phyloP scores from a whole-genome alignment of 2,888 invertebrate genomes.

The Imbricaverruca yamaguchii region DNA sequence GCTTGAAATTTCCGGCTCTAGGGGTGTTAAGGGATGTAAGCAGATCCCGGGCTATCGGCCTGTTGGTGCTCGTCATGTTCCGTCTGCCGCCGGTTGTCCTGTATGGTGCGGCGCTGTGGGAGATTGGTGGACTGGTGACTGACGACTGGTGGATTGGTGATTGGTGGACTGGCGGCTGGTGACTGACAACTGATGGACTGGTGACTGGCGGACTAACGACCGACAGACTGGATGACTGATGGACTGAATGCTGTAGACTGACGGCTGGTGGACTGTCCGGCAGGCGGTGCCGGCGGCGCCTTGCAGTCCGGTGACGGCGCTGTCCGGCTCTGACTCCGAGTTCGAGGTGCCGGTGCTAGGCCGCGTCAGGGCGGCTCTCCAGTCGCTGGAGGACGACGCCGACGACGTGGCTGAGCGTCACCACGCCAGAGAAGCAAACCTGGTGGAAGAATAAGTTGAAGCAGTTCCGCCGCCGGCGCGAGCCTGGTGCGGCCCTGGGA shows the following conservation, averaged over 20 bases:
- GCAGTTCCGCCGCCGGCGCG: not conserved
- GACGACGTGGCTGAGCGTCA: conserved; percentile 6
- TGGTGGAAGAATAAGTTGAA: conserved; percentile 21
- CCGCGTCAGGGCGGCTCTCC: not conserved
- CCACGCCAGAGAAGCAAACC: conserved; percentile 16
- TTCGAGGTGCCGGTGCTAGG: not conserved
- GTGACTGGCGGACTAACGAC: not conserved
- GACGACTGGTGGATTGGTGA: too few species aligned
- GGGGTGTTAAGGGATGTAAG: too few species aligned
- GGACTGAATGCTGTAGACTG: too few species aligned
- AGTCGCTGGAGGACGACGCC: conserved; percentile 13
- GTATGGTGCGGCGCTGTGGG: too few species aligned
- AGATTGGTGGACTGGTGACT: too few species aligned
- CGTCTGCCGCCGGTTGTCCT: too few species aligned
- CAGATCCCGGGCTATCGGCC: too few species aligned
- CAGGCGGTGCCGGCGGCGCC: not conserved
- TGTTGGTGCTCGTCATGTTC: too few species aligned
- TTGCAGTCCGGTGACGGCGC: not conserved
- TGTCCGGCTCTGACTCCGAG: conserved; percentile 12
- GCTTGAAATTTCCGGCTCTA: too few species aligned
- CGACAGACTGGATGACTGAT: too few species aligned
- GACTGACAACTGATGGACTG: too few species aligned
- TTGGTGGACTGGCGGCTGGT: too few species aligned
- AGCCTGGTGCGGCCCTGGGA: conserved; percentile 20
- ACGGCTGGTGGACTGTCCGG: not conserved